phyloP scores from a whole-genome alignment of 2,113 vertebrate genomes.

The Apistogramma diplotaenia region DNA sequence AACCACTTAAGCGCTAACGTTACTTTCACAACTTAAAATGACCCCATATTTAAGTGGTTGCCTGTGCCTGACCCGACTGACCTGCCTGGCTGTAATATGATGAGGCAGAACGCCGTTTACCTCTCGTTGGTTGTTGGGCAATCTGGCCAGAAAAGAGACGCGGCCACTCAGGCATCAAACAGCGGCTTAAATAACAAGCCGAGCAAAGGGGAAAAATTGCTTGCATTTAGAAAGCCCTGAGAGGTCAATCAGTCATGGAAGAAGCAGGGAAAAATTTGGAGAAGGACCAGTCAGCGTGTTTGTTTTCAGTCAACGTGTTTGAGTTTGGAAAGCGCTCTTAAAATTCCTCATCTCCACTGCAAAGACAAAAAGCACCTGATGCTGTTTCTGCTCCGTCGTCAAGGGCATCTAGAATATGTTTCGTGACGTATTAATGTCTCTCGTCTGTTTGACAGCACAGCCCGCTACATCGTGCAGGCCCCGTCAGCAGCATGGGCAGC shows the following conservation, averaged over 20 bases:
- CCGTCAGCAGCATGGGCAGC: neutral
- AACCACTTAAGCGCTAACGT: neutral
- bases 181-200: slow-evolving; percentile 67
- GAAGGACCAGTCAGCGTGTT: neutral
- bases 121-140: slow-evolving; percentile 47
- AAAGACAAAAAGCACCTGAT: slow-evolving; percentile 18
- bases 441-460: neutral
- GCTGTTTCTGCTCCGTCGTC: neutral
- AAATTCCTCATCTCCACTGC: neutral
- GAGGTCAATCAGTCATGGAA: slow-evolving; percentile 36
- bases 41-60: slow-evolving; percentile 20
- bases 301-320: neutral
- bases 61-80: slow-evolving; percentile 28
- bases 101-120: slow-evolving; percentile 13
- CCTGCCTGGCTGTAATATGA: slow-evolving; percentile 47
- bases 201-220: neutral
- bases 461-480: neutral
- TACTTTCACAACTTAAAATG: neutral
- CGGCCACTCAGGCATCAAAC: slow-evolving; percentile 49
- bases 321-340: slow-evolving; percentile 3
- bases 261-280: slow-evolving; percentile 10
- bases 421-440: neutral
- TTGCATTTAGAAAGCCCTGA: slow-evolving; percentile 5
- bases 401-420: neutral
- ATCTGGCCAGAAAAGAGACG: slow-evolving; percentile 39